Base-by-base conservation (phyloP, 2,797 vertebrate genomes). In the Hybognathus amarus region DNA sequence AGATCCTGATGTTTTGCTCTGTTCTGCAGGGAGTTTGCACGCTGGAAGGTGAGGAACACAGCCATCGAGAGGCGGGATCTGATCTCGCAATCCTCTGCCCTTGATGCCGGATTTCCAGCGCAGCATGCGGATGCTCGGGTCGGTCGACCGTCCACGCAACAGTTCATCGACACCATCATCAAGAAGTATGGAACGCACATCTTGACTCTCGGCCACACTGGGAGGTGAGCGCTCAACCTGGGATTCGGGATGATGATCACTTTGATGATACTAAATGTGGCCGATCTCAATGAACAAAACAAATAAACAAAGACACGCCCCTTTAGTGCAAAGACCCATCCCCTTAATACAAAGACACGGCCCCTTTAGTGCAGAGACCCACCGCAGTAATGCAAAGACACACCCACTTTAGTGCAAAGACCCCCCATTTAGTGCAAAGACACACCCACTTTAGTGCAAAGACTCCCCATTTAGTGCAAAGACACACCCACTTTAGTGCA, bases 41-140 rank as follows among this genome's bases (percentile, higher is more conserved):
- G 98, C 96, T 99, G 98, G 98, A 99, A 99, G 97, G 98, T 99
- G 97, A 99, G 98, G 95, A 99, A 99, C 93, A 98, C 97, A 76
- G 98, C 98, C 85, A 97, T 99, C 0, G 98, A 99, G 92, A 92
- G 97, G 89, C 95, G 97, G 94, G 98, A 99, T 92, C 94, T 98
- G 92, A 96, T 97, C 91, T n/a, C 96, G 94, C 84, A 97, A 97
- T 89, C 97, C 97, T 0, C 94, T 99, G 90, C 97, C 98, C 64
- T 96, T 99, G 91, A 99, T 99, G 97, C 98, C 98, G 0, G 98
- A 99, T 91, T 99, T 99, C 93, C 97, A 98, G 94, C 96, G 96
- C 83, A 99, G 97, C 89, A 93, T 99, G 77, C 96, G 98, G 89
- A 92, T 98, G 91, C 96, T 99, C 90, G 98, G 98, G 90, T 95